A percentile compares a stretch with the other conserved stretches of the same genome.
Evolutionary conservation across 2,888 invertebrate genomes (phyloP).

Genomic region (Seladonia tumulorum): DNA sequence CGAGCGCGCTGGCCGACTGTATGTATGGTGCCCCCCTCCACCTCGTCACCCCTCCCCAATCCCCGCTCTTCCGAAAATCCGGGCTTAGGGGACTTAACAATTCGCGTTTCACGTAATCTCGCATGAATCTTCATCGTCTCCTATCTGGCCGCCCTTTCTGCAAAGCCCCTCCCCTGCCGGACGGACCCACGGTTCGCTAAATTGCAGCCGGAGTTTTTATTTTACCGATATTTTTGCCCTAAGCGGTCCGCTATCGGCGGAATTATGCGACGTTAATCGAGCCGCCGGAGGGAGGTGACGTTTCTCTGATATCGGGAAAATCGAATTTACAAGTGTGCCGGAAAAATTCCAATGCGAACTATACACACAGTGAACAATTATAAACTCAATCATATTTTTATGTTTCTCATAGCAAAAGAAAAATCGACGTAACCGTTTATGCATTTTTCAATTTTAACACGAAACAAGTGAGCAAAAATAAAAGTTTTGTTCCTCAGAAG

Average conservation of each 20-base stretch:
- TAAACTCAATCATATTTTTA: too few species aligned
- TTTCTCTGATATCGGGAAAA: background rate
- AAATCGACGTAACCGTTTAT: too few species aligned
- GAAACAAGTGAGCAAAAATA: too few species aligned
- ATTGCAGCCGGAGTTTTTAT: slow-evolving; percentile 32
- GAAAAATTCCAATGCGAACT: background rate
- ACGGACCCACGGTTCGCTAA: background rate
- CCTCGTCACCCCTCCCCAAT: background rate
- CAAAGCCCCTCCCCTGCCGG: slow-evolving; percentile 27
- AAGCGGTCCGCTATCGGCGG: background rate
- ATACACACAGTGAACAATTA: too few species aligned
- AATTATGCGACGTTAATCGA: slow-evolving; percentile 1
- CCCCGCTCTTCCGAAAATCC: slow-evolving; percentile 50
- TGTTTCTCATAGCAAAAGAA: too few species aligned
- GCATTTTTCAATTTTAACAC: too few species aligned
- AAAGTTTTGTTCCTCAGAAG: too few species aligned
- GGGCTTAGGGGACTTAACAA: slow-evolving; percentile 72
- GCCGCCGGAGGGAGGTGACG: background rate
- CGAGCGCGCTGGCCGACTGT: background rate
- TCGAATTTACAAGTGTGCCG: background rate
- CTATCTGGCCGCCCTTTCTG: slow-evolving; percentile 49
- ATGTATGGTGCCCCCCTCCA: background rate
- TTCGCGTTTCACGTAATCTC: slow-evolving; percentile 72
- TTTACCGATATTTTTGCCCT: slow-evolving; percentile 16
- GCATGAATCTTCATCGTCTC: slow-evolving; percentile 73